A percentile compares a stretch with the other conserved stretches of the same genome.
Evolutionary conservation across 2,113 vertebrate genomes (phyloP).

Genomic region (Ameiurus melas): DNA sequence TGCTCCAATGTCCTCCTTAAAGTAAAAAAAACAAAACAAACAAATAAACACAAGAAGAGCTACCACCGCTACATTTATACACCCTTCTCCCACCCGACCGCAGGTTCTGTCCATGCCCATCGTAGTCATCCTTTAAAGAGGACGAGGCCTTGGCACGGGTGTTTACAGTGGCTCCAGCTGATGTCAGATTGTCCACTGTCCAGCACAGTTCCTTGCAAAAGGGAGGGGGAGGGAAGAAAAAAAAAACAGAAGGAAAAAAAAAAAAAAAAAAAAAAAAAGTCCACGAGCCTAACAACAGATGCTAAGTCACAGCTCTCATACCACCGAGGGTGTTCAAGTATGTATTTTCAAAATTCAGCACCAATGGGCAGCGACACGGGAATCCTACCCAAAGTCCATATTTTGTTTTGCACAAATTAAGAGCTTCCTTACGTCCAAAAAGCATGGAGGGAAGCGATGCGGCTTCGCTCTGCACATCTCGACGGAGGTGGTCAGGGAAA

Average conservation of each 20-base stretch:
- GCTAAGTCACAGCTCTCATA: slow-evolving; percentile 49
- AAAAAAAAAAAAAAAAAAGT: background rate
- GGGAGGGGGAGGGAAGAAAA: no score
- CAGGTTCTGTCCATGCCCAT: slow-evolving; percentile 37
- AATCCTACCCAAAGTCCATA: slow-evolving; percentile 56
- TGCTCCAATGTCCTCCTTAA: slow-evolving; percentile 53
- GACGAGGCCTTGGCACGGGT: slow-evolving; percentile 51
- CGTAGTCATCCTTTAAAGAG: slow-evolving; percentile 20
- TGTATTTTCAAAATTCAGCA: slow-evolving; percentile 53
- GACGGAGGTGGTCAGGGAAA: slow-evolving; percentile 33
- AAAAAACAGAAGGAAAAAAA: no score
- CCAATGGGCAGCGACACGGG: slow-evolving; percentile 48
- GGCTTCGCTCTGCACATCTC: slow-evolving; percentile 25
- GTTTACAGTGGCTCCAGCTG: slow-evolving; percentile 38
- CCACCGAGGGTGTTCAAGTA: slow-evolving; percentile 54
- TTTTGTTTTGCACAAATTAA: slow-evolving; percentile 48
- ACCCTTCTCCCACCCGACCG: slow-evolving; percentile 33
- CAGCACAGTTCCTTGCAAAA: slow-evolving; percentile 41
- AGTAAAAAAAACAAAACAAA: slow-evolving; percentile 39
- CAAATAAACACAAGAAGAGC: slow-evolving; percentile 36
- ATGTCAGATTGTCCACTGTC: slow-evolving; percentile 39
- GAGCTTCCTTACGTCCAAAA: slow-evolving; percentile 32
- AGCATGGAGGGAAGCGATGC: slow-evolving; percentile 30
- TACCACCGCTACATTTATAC: slow-evolving; percentile 50
- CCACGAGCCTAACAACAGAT: slow-evolving; percentile 38